Conservation (phyloP, 2,113 vertebrate species). For the Pollimyrus isidori region DNA sequence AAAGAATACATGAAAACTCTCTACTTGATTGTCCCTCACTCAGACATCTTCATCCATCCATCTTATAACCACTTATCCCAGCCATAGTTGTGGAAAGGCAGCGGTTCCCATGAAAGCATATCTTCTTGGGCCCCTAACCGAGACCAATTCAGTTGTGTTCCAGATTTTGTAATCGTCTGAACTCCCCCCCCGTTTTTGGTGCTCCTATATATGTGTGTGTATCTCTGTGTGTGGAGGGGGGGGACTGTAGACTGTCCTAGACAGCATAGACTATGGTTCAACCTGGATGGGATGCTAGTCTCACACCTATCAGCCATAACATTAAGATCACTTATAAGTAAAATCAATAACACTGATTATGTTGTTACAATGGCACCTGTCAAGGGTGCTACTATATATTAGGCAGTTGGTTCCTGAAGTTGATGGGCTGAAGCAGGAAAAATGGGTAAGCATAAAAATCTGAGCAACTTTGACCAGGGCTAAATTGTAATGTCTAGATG, state of each 20-base stretch:
- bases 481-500: neutral
- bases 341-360: neutral
- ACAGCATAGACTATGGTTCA: neutral
- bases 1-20: neutral
- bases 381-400: neutral
- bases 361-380: neutral
- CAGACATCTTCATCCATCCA: neutral
- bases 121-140: neutral
- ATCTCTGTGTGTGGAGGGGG: neutral
- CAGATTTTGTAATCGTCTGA: neutral
- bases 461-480: neutral
- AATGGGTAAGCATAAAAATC: neutral
- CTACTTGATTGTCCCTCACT: neutral
- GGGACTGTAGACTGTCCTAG: neutral
- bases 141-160: neutral
- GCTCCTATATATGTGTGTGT: neutral
- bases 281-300: neutral
- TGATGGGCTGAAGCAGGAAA: neutral
- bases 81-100: neutral
- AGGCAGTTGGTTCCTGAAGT: neutral
- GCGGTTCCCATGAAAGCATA: neutral
- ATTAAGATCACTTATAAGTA: neutral
- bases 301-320: neutral
- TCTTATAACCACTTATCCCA: neutral
- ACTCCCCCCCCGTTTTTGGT: neutral